Evolutionary conservation across 2,797 vertebrate genomes (phyloP).

Genomic region (Sciurus vulgaris): DNA sequence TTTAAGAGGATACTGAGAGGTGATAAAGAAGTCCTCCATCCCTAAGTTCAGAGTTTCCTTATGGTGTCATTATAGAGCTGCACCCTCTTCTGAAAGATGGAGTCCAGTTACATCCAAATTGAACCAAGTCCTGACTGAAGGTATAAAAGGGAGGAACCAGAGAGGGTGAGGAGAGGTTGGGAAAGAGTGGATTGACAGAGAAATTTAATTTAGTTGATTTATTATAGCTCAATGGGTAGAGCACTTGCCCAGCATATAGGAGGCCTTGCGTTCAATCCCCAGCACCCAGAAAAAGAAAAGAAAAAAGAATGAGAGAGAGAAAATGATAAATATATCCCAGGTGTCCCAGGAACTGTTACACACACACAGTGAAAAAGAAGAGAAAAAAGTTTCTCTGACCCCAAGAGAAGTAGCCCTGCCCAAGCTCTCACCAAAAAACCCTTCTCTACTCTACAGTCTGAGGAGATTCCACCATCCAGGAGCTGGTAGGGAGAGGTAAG

Average conservation of each 20-base stretch:
- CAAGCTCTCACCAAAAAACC: background rate
- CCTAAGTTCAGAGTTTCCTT: background rate
- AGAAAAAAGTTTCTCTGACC: background rate
- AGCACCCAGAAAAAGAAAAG: too few relatives aligned
- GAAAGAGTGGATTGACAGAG: background rate
- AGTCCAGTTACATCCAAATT: background rate
- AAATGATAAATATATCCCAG: too few relatives aligned
- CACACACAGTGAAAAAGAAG: background rate
- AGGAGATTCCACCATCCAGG: background rate
- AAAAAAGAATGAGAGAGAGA: too few relatives aligned
- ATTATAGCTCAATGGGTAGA: too few relatives aligned
- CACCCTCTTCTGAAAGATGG: background rate
- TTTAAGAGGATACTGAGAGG: background rate
- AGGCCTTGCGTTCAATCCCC: too few relatives aligned
- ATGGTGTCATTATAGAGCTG: background rate
- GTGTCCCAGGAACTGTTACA: too few relatives aligned
- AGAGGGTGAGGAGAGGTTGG: background rate
- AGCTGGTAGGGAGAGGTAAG: background rate
- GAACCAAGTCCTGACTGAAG: background rate
- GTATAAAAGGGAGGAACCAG: background rate
- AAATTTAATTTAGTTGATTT: too few relatives aligned
- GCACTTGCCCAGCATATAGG: too few relatives aligned
- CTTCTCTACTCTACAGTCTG: background rate
- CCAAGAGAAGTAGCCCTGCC: background rate
- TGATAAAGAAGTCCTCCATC: background rate